Base-by-base conservation (phyloP, 2,888 invertebrate species). In the Neria commutata region DNA sequence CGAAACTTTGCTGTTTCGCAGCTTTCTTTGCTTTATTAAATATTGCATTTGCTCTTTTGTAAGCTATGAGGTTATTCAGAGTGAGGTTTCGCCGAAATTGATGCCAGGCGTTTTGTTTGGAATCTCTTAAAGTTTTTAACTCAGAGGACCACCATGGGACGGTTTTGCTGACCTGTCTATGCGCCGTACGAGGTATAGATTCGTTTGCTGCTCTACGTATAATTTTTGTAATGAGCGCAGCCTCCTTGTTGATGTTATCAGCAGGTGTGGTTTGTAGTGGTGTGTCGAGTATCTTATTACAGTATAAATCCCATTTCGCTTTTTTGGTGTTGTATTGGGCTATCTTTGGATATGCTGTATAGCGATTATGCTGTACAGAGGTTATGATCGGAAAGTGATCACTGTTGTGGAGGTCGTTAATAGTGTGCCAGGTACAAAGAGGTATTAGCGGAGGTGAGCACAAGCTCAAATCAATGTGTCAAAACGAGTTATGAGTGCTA, bases 381-480 rank as follows among this genome's bases (percentile, higher is more conserved):
- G 50, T 54, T 25, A 49, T 49, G 11, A 63, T 60, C 3, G 45
- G 61, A 21, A 53, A 62, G 49, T 61, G 60, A 26, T 63, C 59
- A 10, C 62, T 64, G 2, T 51, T 49, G 5, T 42, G 42, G 11
- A 63, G 42, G 25, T 50, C n/a, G 11, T 46, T n/a, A 2, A 45
- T 25, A 5, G 49, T 53, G 17, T 54, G 29, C 63, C 63, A 64
- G 23, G 51, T 46, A 3, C 54, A 33, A 16, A 47, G 33, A 1
- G 57, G 8, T 3, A 48, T 26, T 26, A 63, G 23, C 2, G 19
- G 14, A 3, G 65, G 54, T 1, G 58, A 55, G 23, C 58, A 53
- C 17, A 67, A 60, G 1, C 61, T 50, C 14, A 67, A 37, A 17
- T 67, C 64, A 11, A 65, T 46, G 58, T 67, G 45, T 16, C 60